Conservation (phyloP, 2,113 vertebrate species). For the Neoarius graeffei region DNA sequence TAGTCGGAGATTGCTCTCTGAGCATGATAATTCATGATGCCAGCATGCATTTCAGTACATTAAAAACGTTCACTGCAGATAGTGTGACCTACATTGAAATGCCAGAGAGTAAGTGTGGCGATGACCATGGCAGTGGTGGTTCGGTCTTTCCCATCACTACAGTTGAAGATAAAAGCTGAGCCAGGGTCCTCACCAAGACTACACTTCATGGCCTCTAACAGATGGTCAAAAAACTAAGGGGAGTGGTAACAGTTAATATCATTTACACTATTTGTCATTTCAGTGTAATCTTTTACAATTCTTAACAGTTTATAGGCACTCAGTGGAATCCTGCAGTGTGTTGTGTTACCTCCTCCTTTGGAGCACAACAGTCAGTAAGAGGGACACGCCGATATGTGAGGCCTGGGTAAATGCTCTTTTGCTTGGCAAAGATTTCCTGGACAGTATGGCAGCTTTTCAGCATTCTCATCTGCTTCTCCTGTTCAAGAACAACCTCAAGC, state of each 20-base stretch:
- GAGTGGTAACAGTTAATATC: neutral
- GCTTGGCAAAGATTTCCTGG: conserved; percentile 79
- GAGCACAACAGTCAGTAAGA: conserved; percentile 78
- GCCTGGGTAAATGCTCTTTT: conserved; percentile 66
- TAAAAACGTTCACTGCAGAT: neutral
- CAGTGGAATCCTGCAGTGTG: neutral
- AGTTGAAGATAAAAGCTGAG: conserved; percentile 83
- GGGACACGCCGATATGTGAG: conserved; percentile 78
- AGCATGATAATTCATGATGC: neutral
- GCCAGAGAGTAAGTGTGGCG: conserved; percentile 81
- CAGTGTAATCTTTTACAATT: neutral
- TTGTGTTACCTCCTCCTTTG: conserved; percentile 73
- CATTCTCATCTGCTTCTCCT: conserved; percentile 80
- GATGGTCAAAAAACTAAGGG: conserved; percentile 78
- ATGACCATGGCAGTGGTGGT: conserved; percentile 85
- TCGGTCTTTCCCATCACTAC: conserved; percentile 79
- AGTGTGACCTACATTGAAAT: conserved; percentile 72
- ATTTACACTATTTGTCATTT: neutral
- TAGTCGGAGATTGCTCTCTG: neutral
- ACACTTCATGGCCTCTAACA: conserved; percentile 72
- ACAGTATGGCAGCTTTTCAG: conserved; percentile 79
- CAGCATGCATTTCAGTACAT: neutral
- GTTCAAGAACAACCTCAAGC: conserved; percentile 70
- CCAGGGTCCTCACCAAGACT: conserved; percentile 68
- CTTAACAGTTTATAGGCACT: neutral